Percentiles rank a stretch among this genome's conserved stretches.
Evolutionary conservation across 2,113 vertebrate genomes (phyloP).

Genomic region (Cercopithecus mona): DNA sequence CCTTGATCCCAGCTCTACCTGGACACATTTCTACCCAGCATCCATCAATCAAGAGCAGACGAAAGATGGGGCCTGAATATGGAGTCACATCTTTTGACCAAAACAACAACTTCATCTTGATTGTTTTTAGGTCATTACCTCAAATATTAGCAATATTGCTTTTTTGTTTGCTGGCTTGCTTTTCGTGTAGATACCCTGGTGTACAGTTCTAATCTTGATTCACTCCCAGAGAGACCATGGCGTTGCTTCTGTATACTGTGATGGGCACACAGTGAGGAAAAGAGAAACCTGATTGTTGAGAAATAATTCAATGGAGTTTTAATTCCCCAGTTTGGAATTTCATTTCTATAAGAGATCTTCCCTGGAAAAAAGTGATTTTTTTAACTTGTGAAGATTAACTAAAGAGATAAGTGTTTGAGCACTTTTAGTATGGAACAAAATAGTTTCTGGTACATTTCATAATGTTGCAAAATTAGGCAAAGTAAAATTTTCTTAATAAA

Average conservation of each 20-base stretch:
- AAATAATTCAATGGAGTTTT: neutral
- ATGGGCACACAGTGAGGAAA: neutral
- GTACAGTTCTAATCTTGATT: neutral
- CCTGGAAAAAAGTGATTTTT: neutral
- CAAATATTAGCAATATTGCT: neutral
- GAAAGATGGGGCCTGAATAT: neutral
- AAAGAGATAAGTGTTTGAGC: neutral
- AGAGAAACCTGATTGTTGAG: neutral
- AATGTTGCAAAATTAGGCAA: neutral
- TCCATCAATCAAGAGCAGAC: neutral
- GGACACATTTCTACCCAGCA: neutral
- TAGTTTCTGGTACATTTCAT: constrained; percentile 6
- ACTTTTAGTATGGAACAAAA: neutral
- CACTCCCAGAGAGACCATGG: neutral
- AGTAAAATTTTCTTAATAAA: neutral
- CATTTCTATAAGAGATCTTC: neutral
- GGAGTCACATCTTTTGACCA: neutral
- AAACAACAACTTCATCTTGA: neutral
- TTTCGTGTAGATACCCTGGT: neutral
- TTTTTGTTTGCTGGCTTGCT: neutral
- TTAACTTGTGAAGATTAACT: neutral
- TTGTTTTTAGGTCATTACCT: neutral
- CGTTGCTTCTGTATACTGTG: neutral
- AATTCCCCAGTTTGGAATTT: neutral
- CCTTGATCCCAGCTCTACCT: fast-evolving